phyloP scores from a whole-genome alignment of 2,113 vertebrate species.

The Rhegmatorhina hoffmannsi region DNA sequence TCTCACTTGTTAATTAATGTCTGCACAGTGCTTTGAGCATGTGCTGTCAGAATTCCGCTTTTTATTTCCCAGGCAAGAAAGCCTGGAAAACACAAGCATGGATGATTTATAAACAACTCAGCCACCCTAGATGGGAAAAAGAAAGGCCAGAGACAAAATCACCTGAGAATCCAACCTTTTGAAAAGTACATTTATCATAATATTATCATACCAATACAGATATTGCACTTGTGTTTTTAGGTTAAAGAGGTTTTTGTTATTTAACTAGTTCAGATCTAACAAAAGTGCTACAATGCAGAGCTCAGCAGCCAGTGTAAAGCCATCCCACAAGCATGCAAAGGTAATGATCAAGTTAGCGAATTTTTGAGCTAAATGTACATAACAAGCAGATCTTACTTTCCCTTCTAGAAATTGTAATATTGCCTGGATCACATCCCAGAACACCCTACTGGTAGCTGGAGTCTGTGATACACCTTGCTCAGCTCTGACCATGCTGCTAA shows the following conservation, averaged over 20 bases:
- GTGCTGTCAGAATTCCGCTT: slow-evolving; percentile 33
- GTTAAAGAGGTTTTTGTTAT: not conserved
- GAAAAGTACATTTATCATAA: not conserved
- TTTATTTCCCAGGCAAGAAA: not conserved
- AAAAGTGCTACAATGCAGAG: not conserved
- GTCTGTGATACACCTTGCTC: not conserved
- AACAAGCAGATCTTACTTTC: not conserved
- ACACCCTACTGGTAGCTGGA: not conserved
- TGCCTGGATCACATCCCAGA: not conserved
- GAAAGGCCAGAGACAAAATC: not conserved
- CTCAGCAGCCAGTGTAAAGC: not conserved
- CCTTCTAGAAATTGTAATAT: not conserved
- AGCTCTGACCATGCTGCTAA: not conserved
- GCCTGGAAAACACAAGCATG: not conserved
- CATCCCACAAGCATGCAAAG: not conserved
- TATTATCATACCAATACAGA: not conserved
- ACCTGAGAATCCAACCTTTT: not conserved
- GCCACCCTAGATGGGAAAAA: not conserved
- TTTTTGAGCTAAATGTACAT: not conserved
- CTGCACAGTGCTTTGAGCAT: slow-evolving; percentile 9
- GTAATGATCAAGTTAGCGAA: not conserved
- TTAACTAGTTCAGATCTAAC: not conserved
- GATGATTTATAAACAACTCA: not conserved
- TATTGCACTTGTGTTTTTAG: not conserved
- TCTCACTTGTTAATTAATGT: slow-evolving; percentile 23